Evolutionary conservation across 2,888 invertebrate species (phyloP).

Genomic region (Andrena haemorrhoa): DNA sequence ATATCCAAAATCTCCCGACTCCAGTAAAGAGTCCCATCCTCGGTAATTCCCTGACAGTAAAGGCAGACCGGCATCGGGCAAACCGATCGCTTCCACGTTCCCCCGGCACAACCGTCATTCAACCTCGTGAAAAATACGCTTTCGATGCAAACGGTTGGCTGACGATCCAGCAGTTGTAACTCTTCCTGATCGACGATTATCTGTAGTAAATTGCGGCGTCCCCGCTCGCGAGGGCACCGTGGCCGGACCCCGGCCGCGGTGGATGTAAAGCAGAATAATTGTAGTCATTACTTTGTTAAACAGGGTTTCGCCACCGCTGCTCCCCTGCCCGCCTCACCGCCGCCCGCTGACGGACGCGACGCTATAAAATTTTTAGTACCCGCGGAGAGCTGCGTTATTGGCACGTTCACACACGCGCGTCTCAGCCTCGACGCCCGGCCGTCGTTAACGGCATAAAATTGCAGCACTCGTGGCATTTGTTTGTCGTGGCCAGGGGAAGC

Average conservation of each 20-base stretch:
- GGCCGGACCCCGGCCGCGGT: slow-evolving; percentile 35
- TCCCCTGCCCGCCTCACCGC: not conserved
- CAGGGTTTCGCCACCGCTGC: slow-evolving; percentile 63
- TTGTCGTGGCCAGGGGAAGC: slow-evolving; percentile 57
- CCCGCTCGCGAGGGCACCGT: slow-evolving; percentile 22
- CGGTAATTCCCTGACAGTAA: not conserved
- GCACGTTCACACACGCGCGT: slow-evolving; percentile 45
- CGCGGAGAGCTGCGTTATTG: slow-evolving; percentile 49
- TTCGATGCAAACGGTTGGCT: slow-evolving; percentile 54
- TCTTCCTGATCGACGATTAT: slow-evolving; percentile 70
- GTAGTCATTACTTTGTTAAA: slow-evolving; percentile 73
- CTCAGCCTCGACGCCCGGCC: slow-evolving; percentile 38
- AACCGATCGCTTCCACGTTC: slow-evolving; percentile 12
- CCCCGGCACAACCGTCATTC: not conserved
- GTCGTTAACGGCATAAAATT: slow-evolving; percentile 71
- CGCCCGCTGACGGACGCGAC: slow-evolving; percentile 53
- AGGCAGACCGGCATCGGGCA: not conserved
- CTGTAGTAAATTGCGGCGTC: slow-evolving; percentile 59
- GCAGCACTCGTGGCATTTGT: slow-evolving; percentile 64
- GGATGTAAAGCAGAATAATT: slow-evolving; percentile 72
- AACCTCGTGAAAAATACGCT: slow-evolving; percentile 24
- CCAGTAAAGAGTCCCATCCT: not conserved
- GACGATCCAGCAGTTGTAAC: slow-evolving; percentile 64
- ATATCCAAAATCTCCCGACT: not conserved
- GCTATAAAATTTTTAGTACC: slow-evolving; percentile 68